phyloP scores from a whole-genome alignment of 2,888 invertebrate species.

The Mallateleia sp. region DNA sequence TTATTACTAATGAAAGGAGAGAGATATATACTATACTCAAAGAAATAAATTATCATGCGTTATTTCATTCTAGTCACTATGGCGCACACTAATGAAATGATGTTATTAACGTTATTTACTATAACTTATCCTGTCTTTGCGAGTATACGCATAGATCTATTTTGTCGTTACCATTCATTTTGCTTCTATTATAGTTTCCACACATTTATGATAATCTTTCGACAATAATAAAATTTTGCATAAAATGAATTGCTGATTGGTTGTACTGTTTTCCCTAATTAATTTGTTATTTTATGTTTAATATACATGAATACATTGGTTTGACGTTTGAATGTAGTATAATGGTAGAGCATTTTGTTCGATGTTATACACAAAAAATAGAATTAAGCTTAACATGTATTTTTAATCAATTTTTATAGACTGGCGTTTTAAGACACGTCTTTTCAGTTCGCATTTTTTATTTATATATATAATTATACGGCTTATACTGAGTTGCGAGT shows the following conservation, averaged over 20 bases:
- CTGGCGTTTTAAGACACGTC: too few relatives aligned
- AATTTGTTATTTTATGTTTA: too few relatives aligned
- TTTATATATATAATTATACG: too few relatives aligned
- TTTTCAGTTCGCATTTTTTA: too few relatives aligned
- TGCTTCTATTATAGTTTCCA: conserved; percentile 70
- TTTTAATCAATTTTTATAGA: too few relatives aligned
- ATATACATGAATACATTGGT: too few relatives aligned
- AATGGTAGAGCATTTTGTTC: too few relatives aligned
- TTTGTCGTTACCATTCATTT: conserved; percentile 66
- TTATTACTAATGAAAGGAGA: conserved; percentile 47
- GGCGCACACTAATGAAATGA: conserved; percentile 67
- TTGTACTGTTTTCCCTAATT: conserved; percentile 10
- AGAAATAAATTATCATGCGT: conserved; percentile 66
- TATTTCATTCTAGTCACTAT: conserved; percentile 75
- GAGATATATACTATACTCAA: conserved; percentile 57
- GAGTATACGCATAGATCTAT: conserved; percentile 55
- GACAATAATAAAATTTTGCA: conserved; percentile 75
- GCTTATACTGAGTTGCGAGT: too few relatives aligned
- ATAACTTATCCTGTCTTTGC: conserved; percentile 60
- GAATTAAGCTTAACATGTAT: too few relatives aligned
- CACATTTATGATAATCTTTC: conserved; percentile 68
- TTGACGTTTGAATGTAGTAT: too few relatives aligned
- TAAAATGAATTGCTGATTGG: conserved; percentile 26
- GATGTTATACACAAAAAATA: too few relatives aligned
- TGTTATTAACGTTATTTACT: conserved; percentile 68